Conservation (phyloP, 2,888 invertebrate species). For the Ichneumoninae sp. region DNA sequence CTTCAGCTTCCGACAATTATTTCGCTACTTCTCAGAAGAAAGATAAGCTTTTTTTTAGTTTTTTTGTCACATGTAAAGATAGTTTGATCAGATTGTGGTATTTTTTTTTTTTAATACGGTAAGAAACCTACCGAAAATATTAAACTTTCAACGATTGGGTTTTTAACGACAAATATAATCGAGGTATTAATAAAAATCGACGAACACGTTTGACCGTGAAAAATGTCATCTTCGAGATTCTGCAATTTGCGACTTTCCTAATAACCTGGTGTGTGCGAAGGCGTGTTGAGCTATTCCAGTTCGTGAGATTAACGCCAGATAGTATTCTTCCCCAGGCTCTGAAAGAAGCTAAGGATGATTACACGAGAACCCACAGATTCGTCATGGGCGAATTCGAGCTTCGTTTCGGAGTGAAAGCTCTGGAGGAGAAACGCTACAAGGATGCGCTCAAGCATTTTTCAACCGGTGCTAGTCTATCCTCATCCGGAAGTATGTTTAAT, state of each 20-base stretch:
- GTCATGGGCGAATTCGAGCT: conserved; percentile 87
- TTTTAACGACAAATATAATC: no score
- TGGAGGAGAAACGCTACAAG: conserved; percentile 86
- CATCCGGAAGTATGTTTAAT: conserved; percentile 88
- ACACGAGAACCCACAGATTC: conserved; percentile 83
- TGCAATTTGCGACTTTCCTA: background rate
- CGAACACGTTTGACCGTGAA: no score
- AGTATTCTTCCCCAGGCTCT: conserved; percentile 72
- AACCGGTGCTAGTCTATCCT: conserved; percentile 86
- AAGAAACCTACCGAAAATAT: background rate
- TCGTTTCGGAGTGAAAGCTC: conserved; percentile 86
- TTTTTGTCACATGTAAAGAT: no score
- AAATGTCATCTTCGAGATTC: background rate
- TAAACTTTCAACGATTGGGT: no score
- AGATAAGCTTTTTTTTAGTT: background rate
- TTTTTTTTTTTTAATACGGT: background rate
- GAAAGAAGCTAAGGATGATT: conserved; percentile 76
- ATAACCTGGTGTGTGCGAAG: background rate
- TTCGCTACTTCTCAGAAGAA: background rate
- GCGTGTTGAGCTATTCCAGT: background rate
- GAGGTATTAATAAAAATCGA: background rate
- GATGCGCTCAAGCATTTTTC: conserved; percentile 86
- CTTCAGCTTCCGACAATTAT: background rate
- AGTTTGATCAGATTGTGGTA: background rate
- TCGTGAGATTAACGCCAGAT: conserved; percentile 9